phyloP scores from a whole-genome alignment of 2,888 invertebrate species.

The Platynereis dumerilii region DNA sequence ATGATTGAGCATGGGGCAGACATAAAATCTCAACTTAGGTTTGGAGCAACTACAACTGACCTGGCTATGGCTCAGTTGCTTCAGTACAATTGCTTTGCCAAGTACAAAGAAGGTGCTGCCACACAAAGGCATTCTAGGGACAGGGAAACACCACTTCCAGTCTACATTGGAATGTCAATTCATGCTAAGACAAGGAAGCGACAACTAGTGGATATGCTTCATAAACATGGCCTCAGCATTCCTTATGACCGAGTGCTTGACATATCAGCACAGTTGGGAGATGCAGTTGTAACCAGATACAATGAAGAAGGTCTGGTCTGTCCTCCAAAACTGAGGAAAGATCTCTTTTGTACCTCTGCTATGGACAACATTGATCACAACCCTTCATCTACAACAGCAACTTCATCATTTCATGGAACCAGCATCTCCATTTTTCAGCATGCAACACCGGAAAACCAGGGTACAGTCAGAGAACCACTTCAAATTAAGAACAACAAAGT shows the following conservation, averaged over 20 bases:
- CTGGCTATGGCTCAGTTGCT: constrained; percentile 32
- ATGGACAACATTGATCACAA: too few relatives aligned
- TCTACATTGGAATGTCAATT: constrained; percentile 35
- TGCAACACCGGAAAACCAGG: constrained; percentile 33
- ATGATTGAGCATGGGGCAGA: constrained; percentile 31
- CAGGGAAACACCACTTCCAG: too few relatives aligned
- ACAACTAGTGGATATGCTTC: too few relatives aligned
- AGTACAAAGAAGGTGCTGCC: constrained; percentile 24
- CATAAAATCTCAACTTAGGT: constrained; percentile 31
- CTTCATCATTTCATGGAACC: too few relatives aligned
- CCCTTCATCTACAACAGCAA: too few relatives aligned
- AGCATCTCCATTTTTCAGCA: too few relatives aligned
- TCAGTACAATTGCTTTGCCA: constrained; percentile 28
- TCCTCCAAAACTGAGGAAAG: too few relatives aligned
- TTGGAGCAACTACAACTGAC: constrained; percentile 28
- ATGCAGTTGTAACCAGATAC: too few relatives aligned
- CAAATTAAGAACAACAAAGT: constrained; percentile 8
- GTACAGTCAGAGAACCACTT: constrained; percentile 24
- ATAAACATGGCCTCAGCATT: constrained; percentile 37
- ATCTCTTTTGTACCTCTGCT: too few relatives aligned
- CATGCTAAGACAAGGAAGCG: constrained; percentile 39
- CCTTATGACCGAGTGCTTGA: too few relatives aligned
- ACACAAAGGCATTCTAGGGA: constrained; percentile 27
- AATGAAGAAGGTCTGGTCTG: too few relatives aligned
- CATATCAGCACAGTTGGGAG: too few relatives aligned